phyloP scores from a whole-genome alignment of 2,888 invertebrate species.

The Rhagonycha fulva region DNA sequence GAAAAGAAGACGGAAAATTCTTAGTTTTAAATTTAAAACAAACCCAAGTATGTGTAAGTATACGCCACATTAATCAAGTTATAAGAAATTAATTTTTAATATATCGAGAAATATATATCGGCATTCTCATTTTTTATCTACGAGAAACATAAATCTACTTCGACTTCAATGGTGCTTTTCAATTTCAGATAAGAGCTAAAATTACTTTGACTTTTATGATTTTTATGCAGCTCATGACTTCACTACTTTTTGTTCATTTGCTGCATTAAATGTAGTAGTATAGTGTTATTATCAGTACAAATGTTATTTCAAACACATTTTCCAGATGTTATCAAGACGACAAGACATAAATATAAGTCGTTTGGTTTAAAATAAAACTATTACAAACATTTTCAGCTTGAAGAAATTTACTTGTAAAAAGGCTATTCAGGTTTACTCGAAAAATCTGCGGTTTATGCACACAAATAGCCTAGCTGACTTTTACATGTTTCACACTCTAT shows the following conservation, averaged over 20 bases:
- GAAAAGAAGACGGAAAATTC: neutral
- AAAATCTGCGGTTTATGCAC: neutral
- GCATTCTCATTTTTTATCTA: neutral
- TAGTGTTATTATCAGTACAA: neutral
- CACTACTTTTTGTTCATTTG: neutral
- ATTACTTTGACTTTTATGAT: neutral
- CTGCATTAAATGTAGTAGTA: neutral
- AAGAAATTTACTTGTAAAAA: neutral
- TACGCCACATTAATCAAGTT: neutral
- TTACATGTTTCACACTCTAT: too few relatives aligned
- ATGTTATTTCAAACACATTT: neutral
- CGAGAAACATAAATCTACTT: neutral
- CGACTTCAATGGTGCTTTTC: neutral
- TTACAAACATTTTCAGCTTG: neutral
- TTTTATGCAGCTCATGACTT: neutral
- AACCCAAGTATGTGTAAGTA: neutral
- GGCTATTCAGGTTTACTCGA: neutral
- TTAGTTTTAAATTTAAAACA: neutral
- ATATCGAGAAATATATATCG: neutral
- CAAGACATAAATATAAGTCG: neutral
- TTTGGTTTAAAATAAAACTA: neutral
- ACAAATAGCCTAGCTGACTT: too few relatives aligned
- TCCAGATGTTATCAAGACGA: neutral
- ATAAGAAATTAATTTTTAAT: neutral
- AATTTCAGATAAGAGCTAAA: neutral